A percentile compares a stretch with the other conserved stretches of the same genome.
Conservation (phyloP, 2,113 vertebrate species). For the Rhabdornis inornatus region DNA sequence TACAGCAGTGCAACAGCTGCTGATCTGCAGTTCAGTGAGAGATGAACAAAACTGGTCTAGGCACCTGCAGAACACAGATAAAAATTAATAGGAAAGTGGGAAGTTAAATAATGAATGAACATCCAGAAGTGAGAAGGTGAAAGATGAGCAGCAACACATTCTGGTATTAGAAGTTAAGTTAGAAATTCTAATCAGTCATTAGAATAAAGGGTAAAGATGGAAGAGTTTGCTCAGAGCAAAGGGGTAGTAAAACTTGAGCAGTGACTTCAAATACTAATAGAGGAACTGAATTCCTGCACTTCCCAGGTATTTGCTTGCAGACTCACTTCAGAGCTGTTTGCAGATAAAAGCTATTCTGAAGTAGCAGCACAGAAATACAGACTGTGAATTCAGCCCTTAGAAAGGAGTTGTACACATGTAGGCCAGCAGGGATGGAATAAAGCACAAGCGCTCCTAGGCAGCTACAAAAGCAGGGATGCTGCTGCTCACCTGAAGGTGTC, state of each 20-base stretch:
- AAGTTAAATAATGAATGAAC: neutral
- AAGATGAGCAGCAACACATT: neutral
- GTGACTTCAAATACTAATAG: neutral
- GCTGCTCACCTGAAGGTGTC: neutral
- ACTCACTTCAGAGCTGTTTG: neutral
- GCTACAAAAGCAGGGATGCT: neutral
- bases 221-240: neutral
- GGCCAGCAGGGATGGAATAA: neutral
- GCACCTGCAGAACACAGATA: neutral
- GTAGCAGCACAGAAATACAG: neutral
- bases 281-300: neutral
- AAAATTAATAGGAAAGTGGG: neutral
- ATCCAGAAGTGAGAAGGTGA: neutral
- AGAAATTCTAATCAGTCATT: neutral
- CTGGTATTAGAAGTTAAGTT: neutral
- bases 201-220: neutral
- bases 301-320: neutral
- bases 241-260: neutral
- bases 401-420: neutral
- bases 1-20: neutral
- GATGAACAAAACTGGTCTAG: neutral
- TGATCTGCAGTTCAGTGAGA: neutral
- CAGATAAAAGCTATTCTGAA: neutral
- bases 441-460: neutral
- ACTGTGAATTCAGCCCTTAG: neutral